phyloP scores from a whole-genome alignment of 2,797 vertebrate genomes.

The Liparis tanakae region DNA sequence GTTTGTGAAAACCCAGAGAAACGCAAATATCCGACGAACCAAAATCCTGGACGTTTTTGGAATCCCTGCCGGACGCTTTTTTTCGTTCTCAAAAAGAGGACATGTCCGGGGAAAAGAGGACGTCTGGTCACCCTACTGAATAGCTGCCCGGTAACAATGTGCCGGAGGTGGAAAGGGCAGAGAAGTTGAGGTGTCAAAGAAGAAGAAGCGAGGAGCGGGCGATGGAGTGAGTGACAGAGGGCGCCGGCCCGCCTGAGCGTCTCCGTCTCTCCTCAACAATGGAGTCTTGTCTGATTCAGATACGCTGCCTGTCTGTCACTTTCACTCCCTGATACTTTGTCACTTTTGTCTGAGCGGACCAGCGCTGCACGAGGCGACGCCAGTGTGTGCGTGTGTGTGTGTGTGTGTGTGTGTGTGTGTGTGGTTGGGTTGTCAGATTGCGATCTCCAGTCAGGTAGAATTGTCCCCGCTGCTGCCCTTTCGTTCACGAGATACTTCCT shows the following conservation, averaged over 20 bases:
- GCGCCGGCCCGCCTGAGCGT: conserved; percentile 41
- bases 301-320: conserved; percentile 72
- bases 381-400: conserved; percentile 39
- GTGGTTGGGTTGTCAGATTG: conserved; percentile 65
- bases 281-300: conserved; percentile 71
- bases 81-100: too few relatives aligned
- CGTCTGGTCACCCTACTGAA: too few relatives aligned
- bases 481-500: conserved; percentile 66
- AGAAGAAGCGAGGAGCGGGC: conserved; percentile 58
- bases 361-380: conserved; percentile 16
- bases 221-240: conserved; percentile 64
- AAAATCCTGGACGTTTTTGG: too few relatives aligned
- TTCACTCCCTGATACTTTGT: conserved; percentile 69
- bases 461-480: conserved; percentile 63
- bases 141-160: conserved; percentile 39
- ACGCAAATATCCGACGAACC: too few relatives aligned
- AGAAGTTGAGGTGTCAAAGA: conserved; percentile 59
- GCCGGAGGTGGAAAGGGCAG: conserved; percentile 68
- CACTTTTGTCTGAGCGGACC: conserved; percentile 57
- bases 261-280: conserved; percentile 65
- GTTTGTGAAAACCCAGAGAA: too few relatives aligned
- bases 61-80: too few relatives aligned
- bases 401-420: conserved; percentile 40
- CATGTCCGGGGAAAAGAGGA: too few relatives aligned
- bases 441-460: conserved; percentile 76